Evolutionary conservation across 2,888 invertebrate genomes (phyloP).

Genomic region (Masnerella sp.): DNA sequence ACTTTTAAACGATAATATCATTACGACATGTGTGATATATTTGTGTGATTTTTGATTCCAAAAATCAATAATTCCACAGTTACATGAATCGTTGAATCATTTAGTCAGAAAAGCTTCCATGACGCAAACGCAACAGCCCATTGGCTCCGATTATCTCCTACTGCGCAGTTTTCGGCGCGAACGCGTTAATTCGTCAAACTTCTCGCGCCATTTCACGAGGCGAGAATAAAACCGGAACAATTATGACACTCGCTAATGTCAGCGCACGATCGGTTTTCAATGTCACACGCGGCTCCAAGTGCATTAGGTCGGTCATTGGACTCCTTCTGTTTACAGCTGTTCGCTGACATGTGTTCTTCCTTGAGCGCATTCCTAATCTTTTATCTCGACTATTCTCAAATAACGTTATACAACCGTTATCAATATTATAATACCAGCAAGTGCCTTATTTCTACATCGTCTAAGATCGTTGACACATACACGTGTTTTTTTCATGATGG

Average conservation of each 20-base stretch:
- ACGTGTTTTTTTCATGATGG: too few relatives aligned
- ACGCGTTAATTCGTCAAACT: neutral
- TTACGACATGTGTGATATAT: too few relatives aligned
- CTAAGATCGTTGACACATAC: too few relatives aligned
- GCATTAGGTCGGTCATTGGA: slow-evolving; percentile 60
- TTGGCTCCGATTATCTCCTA: neutral
- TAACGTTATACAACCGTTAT: slow-evolving; percentile 48
- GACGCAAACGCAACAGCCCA: neutral
- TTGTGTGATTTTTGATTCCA: too few relatives aligned
- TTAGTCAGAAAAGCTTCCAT: too few relatives aligned
- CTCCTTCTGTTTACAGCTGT: slow-evolving; percentile 52
- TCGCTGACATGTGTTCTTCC: slow-evolving; percentile 49
- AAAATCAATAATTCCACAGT: too few relatives aligned
- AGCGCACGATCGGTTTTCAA: slow-evolving; percentile 53
- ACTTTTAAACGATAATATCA: too few relatives aligned
- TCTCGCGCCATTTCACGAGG: neutral
- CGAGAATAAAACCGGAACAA: slow-evolving; percentile 40
- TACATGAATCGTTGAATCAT: too few relatives aligned
- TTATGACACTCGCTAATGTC: slow-evolving; percentile 49
- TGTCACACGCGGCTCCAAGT: slow-evolving; percentile 51
- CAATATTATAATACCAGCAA: slow-evolving; percentile 33
- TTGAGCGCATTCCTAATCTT: slow-evolving; percentile 43
- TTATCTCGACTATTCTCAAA: slow-evolving; percentile 52
- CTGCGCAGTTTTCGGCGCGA: neutral
- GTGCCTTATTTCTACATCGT: slow-evolving; percentile 23